Conservation (phyloP, 2,797 vertebrate genomes). For the Neopelma chrysocephalum region DNA sequence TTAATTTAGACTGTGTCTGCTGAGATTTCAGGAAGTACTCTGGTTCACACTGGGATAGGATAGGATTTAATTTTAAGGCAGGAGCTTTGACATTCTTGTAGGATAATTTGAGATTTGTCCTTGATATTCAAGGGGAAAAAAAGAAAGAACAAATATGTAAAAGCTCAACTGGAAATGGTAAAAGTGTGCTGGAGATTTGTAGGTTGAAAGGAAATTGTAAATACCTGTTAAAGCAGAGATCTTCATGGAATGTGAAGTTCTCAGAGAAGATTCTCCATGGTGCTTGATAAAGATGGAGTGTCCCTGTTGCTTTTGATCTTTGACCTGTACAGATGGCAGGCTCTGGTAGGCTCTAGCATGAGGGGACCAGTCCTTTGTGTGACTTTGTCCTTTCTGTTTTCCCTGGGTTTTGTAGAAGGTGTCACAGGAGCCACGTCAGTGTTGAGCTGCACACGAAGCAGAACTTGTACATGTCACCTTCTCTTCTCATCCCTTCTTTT, state of each 20-base stretch:
- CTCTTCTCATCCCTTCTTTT: not conserved
- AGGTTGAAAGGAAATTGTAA: not conserved
- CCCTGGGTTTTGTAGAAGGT: not conserved
- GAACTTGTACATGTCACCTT: not conserved
- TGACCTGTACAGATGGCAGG: not conserved
- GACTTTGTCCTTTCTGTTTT: not conserved
- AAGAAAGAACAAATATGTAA: not conserved
- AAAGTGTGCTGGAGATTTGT: not conserved
- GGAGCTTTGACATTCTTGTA: not conserved
- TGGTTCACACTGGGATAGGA: not conserved
- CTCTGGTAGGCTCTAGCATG: not conserved
- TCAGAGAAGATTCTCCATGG: not conserved
- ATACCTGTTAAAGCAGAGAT: not conserved
- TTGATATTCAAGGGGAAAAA: not conserved
- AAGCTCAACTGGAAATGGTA: not conserved
- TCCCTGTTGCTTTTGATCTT: not conserved
- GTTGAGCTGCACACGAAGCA: not conserved
- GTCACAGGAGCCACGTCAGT: not conserved
- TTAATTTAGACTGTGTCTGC: not conserved
- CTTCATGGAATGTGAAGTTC: not conserved
- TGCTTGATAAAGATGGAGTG: not conserved
- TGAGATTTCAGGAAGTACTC: not conserved
- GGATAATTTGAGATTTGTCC: not conserved
- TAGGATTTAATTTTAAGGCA: constrained; percentile 9
- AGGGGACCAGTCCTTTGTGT: not conserved